These are phyloP conservation scores for Boloria selene DNA, from an alignment of 2,888 invertebrate species.

Conservation along the genomic window DNA sequence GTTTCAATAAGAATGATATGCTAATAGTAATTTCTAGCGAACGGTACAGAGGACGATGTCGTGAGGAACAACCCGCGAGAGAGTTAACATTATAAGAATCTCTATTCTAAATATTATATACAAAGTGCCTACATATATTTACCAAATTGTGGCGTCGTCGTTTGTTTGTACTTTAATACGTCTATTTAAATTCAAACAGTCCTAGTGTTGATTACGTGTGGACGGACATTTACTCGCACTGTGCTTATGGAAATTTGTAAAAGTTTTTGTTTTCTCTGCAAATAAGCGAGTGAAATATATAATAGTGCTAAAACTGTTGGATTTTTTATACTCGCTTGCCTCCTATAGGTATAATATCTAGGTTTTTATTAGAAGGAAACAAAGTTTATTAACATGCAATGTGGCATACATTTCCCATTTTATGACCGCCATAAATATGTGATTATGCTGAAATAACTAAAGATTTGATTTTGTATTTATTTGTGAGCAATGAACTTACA, in stretches of 20 bases:
- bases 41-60: conserved; percentile 18
- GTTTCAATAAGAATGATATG: conserved; percentile 65
- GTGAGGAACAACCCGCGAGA: conserved; percentile 20
- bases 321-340: no score
- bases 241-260: background rate
- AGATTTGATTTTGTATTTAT: no score
- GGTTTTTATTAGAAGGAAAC: no score
- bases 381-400: no score
- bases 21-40: conserved; percentile 52
- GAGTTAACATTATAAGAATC: conserved; percentile 18
- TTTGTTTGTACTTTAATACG: conserved; percentile 19
- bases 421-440: no score
- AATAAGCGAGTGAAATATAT: background rate
- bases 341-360: no score
- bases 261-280: conserved; percentile 4
- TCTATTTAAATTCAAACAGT: conserved; percentile 24
- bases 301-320: background rate
- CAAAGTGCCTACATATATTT: conserved; percentile 13
- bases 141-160: conserved; percentile 32
- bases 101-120: background rate
- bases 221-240: conserved; percentile 14
- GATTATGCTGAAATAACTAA: no score
- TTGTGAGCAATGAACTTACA: no score
- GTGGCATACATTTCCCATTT: no score
- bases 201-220: conserved; percentile 16